These are phyloP conservation scores for Brachionus rubens DNA, from an alignment of 1,140 invertebrate species.

Conservation along the genomic window DNA sequence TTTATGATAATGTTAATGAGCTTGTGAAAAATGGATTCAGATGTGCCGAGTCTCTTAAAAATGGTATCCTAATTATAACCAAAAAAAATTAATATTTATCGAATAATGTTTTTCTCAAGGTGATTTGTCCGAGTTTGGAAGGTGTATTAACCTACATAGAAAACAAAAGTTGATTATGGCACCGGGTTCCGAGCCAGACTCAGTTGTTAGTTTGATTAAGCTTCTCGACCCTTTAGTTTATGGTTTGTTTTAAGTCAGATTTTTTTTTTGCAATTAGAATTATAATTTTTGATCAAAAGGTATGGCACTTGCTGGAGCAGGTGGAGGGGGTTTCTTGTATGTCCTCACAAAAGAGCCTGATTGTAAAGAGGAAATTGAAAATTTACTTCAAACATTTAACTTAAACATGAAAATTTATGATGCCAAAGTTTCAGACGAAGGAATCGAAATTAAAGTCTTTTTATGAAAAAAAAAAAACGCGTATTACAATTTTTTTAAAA, in stretches of 20 bases:
- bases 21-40: constrained; percentile 54
- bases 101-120: constrained; percentile 50
- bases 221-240: constrained; percentile 52
- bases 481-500: too few relatives aligned
- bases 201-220: constrained; percentile 55
- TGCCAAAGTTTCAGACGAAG: constrained; percentile 25
- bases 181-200: constrained; percentile 61
- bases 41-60: constrained; percentile 55
- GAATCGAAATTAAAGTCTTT: constrained; percentile 32
- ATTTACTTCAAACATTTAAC: constrained; percentile 46
- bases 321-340: constrained; percentile 62
- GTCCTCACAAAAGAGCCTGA: constrained; percentile 55
- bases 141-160: constrained; percentile 60
- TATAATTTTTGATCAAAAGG: not conserved
- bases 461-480: too few relatives aligned
- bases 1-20: constrained; percentile 58
- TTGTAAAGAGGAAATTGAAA: constrained; percentile 48
- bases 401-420: constrained; percentile 20
- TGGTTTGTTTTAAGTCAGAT: constrained; percentile 51
- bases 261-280: not conserved
- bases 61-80: constrained; percentile 52
- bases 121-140: constrained; percentile 57
- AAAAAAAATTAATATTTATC: too few relatives aligned
- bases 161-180: constrained; percentile 62
- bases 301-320: constrained; percentile 58